Base-by-base conservation (phyloP, 2,888 invertebrate genomes). In the Drosophila sordidapex region DNA sequence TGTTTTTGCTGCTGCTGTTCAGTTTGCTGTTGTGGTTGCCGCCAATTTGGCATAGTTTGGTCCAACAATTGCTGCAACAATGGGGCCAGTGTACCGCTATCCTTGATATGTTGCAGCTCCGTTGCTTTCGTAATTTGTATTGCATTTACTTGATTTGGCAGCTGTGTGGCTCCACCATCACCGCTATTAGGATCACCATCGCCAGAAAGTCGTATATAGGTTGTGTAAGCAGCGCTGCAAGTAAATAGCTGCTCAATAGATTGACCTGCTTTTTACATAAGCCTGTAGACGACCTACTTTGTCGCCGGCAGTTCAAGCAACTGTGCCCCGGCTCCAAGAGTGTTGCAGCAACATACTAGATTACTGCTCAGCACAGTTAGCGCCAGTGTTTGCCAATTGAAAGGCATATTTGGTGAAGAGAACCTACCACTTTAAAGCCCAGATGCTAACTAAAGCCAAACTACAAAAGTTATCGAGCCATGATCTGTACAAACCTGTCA, bases 41-140 rank as follows among this genome's bases (percentile, higher is more conserved):
- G 88, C 78, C 90, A 82, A 71, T 76, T 87, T 81, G 76, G 84
- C 79, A 73, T 70, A 83, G 76, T 85, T 85, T 67, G 83, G 66
- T 59, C 63, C 67, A 89, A 71, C 70, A 85, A 75, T 72, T 78
- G 69, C 53, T 78, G 82, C 67, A 87, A 81, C 81, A 88, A 79
- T 85, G 87, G 90, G 75, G 78, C 70, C 78, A 86, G 68, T 48
- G 65, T 65, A 49, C 68, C 73, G 65, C 51, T 63, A 46, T 67
- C 74, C 62, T 53, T 72, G 68, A 88, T 62, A 74, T 89, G 68
- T 62, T 81, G 73, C 54, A 80, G 68, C 71, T 73, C 70, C 36
- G 71, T 66, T 52, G 83, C 74, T 68, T 80, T 81, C 43, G 86
- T 68, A 65, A 74, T 78, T 70, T 81, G 77, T 58, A 70, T 71